Base-by-base conservation (phyloP, 1,140 invertebrate species). In the Solenopsis invicta region DNA sequence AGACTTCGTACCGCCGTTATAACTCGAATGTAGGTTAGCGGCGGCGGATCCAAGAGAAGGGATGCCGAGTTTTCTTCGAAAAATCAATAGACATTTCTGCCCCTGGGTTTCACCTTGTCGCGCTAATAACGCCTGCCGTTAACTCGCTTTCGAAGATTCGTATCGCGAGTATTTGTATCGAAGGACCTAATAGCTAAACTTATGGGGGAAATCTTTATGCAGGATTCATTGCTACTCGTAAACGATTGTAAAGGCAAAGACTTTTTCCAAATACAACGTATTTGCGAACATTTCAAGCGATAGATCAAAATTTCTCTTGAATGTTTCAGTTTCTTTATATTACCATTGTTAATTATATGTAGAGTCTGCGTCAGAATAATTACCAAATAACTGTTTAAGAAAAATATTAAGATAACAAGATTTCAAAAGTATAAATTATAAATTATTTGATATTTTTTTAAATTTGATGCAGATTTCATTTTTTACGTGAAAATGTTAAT, bases 21-120 rank as follows among this genome's bases (percentile, higher is more conserved):
- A 84, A 75, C 80, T 84, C 80, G 80, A 84, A 84, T 84, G 80
- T 84, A 84, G 80, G 80, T 84, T 84, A 84, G 69, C 80, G 80
- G 66, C 78, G 66, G 54, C 80, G 80, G 80, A 84, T 84, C 69
- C 80, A 84, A 84, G 80, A 84, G 80, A 84, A 84, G 80, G 80
- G 80, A 84, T 84, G 54, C 80, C 80, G 80, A 84, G 80, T 84
- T 84, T 84, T 84, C 80, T 84, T 84, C 80, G 80, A 84, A 84
- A 84, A 84, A 84, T 84, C 80, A 84, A 84, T 84, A 84, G 80
- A 84, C 80, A 84, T 84, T 84, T 84, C 80, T 84, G 69, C 80
- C 69, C 80, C 80, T 84, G 54, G 80, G 80, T 84, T 75, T 84
- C 80, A 84, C 80, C 80, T 61, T 75, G 80, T 84, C 69, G 80